Conservation (phyloP, 1,140 invertebrate species). For the Megalonaias nervosa region DNA sequence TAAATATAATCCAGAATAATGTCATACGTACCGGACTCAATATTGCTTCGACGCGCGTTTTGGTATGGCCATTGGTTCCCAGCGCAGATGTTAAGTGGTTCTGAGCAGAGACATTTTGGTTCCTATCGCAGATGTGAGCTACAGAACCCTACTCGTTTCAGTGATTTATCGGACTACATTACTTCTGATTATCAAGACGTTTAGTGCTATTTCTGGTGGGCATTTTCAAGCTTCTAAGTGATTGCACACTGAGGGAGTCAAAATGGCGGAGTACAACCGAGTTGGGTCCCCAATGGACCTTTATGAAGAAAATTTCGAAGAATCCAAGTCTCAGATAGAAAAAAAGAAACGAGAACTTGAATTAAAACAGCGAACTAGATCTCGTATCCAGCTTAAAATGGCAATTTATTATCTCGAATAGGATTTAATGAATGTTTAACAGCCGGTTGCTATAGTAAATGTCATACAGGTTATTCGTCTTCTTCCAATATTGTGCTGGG, state of each 20-base stretch:
- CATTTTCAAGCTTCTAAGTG: too few species aligned
- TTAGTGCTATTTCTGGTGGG: too few species aligned
- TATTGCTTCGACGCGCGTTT: too few species aligned
- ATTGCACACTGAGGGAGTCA: conserved; percentile 7
- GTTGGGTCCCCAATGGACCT: conserved; percentile 65
- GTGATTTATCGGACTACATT: too few species aligned
- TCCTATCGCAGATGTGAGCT: too few species aligned
- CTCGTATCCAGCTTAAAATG: conserved; percentile 59
- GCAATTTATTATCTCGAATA: neutral
- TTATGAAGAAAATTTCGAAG: conserved; percentile 59
- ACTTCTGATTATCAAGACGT: too few species aligned
- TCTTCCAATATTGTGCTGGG: neutral
- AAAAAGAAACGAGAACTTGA: conserved; percentile 51
- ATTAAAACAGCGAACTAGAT: conserved; percentile 56
- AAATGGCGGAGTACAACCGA: conserved; percentile 65
- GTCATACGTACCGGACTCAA: too few species aligned
- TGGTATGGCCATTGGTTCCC: too few species aligned
- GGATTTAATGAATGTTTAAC: neutral
- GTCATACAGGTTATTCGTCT: neutral
- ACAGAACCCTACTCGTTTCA: too few species aligned
- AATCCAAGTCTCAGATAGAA: conserved; percentile 47
- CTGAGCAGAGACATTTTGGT: too few species aligned
- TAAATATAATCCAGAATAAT: too few species aligned
- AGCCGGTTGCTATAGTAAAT: conserved; percentile 23
- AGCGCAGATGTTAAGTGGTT: too few species aligned